Evolutionary conservation across 2,113 vertebrate species (phyloP), one percentile per base, ranked within the genome.

Genomic region (Probosciger aterrimus): DNA sequence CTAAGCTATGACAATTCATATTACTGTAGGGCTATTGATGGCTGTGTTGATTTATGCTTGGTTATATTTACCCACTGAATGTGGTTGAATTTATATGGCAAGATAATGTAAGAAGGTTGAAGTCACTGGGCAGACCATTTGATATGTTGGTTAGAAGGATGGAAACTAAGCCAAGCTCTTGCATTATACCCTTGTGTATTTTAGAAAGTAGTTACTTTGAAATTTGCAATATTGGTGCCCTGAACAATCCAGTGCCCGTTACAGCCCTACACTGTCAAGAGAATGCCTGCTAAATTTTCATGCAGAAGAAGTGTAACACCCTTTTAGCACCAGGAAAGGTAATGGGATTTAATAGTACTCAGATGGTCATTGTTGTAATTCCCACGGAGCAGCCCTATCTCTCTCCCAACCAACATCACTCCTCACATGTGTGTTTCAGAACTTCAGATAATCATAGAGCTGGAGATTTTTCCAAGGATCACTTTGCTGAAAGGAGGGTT

Each of bases 391-490:
- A 67, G n/a, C 18, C 16, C 2, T 24, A 2, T 31, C 24, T 65
- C 14, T 84, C 30, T 52, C 12, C 31, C 19, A 82, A 2, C 4
- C 15, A 8, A 1, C 0, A 0, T 20, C 37, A 62, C 60, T 81
- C 44, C 31, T 23, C 2, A 0, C 12, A 25, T 4, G 6, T 9
- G 5, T 57, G 24, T 11, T 50, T 49, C 14, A 52, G 67, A 73
- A 88, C 52, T 92, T 75, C 39, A 78, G 25, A 18, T 22, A 52
- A 52, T 7, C 20, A 59, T 33, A 71, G 39, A 88, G 7, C 18
- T 83, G 14, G 59, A 83, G 18, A 5, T 1, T 50, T 77, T 75
- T 82, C 59, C 31, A 88, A 37, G 31, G 41, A 73, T 62, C 30
- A 63, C 10, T 19, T 70, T 83, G 28, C 22, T 77, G 28, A 93